Conservation (phyloP, 2,797 vertebrate genomes). For the Diplodus sargus region DNA sequence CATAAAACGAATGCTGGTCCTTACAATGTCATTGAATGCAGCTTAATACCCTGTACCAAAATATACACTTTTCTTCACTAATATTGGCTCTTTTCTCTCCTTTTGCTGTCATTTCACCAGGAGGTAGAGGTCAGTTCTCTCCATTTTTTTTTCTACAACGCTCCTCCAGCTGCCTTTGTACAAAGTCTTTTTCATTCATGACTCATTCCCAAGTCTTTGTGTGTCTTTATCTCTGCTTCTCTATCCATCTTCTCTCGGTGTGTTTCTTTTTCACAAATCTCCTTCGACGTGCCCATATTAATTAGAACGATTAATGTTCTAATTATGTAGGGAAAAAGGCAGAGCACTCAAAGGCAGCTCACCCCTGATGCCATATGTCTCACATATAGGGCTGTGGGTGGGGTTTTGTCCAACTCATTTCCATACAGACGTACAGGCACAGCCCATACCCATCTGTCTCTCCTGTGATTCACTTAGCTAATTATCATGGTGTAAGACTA, state of each 20-base stretch:
- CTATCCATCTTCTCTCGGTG: slow-evolving; percentile 12
- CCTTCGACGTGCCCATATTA: slow-evolving; percentile 59
- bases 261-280: slow-evolving; percentile 14
- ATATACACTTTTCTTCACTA: slow-evolving; percentile 63
- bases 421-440: slow-evolving; percentile 55
- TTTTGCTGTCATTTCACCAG: slow-evolving; percentile 83
- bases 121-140: slow-evolving; percentile 94
- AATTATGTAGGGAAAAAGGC: slow-evolving; percentile 55
- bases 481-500: slow-evolving; percentile 63
- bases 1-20: slow-evolving; percentile 14
- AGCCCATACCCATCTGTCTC: slow-evolving; percentile 48
- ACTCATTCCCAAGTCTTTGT: slow-evolving; percentile 55
- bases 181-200: slow-evolving; percentile 61
- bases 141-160: slow-evolving; percentile 42
- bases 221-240: slow-evolving; percentile 49
- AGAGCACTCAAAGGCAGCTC: slow-evolving; percentile 43
- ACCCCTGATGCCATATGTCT: slow-evolving; percentile 60
- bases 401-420: slow-evolving; percentile 67
- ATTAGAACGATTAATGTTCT: slow-evolving; percentile 70
- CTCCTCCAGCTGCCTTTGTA: slow-evolving; percentile 59
- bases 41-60: slow-evolving; percentile 33
- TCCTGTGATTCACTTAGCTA: slow-evolving; percentile 50
- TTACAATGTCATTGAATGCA: slow-evolving; percentile 39
- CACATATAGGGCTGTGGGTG: slow-evolving; percentile 34
- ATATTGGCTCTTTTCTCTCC: slow-evolving; percentile 69